Evolutionary conservation across 1,140 invertebrate genomes (phyloP).

Genomic region (Aphidius gifuensis): DNA sequence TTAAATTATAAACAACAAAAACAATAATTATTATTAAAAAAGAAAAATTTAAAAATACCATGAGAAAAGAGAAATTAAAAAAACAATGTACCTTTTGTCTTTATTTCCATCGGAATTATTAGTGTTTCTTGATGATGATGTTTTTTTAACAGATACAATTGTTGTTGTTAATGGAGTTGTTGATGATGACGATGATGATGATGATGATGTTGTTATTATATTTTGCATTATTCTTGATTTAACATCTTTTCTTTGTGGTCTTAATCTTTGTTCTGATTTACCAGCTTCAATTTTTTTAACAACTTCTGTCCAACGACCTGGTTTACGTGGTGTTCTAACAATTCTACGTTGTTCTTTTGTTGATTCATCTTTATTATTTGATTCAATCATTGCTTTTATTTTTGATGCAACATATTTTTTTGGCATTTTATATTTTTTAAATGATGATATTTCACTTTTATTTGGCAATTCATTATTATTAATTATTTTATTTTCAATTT

Average conservation of each 20-base stretch:
- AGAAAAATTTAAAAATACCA: background rate
- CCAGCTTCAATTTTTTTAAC: conserved; percentile 77
- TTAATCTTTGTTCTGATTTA: conserved; percentile 67
- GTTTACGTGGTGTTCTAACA: conserved; percentile 49
- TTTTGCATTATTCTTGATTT: conserved; percentile 69
- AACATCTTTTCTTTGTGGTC: conserved; percentile 70
- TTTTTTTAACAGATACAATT: conserved; percentile 25
- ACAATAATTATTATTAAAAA: conserved; percentile 19
- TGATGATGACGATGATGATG: conserved; percentile 30
- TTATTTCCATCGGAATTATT: conserved; percentile 44
- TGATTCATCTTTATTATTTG: conserved; percentile 51
- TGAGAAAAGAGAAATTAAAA: background rate
- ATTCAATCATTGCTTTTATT: conserved; percentile 67
- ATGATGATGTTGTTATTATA: conserved; percentile 31
- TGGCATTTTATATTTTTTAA: conserved; percentile 74
- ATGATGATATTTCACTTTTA: conserved; percentile 38
- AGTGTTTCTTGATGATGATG: conserved; percentile 31
- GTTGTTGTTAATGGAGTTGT: conserved; percentile 35
- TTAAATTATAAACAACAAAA: too few relatives aligned
- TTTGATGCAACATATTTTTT: conserved; percentile 72
- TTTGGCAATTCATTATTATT: conserved; percentile 24
- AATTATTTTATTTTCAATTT: too few relatives aligned
- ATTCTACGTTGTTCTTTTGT: conserved; percentile 41
- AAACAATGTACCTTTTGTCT: conserved; percentile 42
- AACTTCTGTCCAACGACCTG: conserved; percentile 73